Evolutionary conservation across 2,113 vertebrate genomes (phyloP).

Genomic region (Vimba vimba): DNA sequence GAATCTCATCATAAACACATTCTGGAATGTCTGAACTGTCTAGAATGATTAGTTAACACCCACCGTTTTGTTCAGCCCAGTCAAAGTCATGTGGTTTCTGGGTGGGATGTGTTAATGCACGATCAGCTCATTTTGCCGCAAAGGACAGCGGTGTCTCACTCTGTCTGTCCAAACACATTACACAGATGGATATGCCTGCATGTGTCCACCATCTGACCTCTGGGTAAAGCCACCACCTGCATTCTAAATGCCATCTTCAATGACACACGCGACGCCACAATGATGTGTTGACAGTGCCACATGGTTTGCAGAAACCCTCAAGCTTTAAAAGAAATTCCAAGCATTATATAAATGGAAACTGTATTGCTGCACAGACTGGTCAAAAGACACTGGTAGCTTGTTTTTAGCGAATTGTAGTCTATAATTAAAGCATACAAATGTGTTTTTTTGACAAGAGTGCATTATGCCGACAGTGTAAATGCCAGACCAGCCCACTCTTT

Average conservation of each 20-base stretch:
- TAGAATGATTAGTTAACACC: background rate
- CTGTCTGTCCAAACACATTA: slow-evolving; percentile 33
- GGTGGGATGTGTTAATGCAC: slow-evolving; percentile 3
- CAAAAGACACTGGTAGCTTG: background rate
- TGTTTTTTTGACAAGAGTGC: background rate
- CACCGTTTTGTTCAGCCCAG: background rate
- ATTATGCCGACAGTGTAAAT: slow-evolving; percentile 49
- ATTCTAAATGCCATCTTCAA: slow-evolving; percentile 30
- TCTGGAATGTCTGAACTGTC: background rate
- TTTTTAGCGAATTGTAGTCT: background rate
- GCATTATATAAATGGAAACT: slow-evolving; percentile 1
- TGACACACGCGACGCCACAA: background rate
- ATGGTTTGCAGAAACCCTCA: background rate
- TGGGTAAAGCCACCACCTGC: slow-evolving; percentile 6
- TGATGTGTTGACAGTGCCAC: slow-evolving; percentile 17
- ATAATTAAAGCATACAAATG: slow-evolving; percentile 21
- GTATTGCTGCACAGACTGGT: background rate
- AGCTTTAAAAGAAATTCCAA: background rate
- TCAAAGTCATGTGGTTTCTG: background rate
- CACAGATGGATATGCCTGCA: background rate
- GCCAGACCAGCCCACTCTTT: slow-evolving; percentile 45
- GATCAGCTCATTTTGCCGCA: slow-evolving; percentile 22
- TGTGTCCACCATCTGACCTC: slow-evolving; percentile 8
- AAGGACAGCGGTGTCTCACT: slow-evolving; percentile 6
- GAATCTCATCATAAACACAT: slow-evolving; percentile 14